Evolutionary conservation across 2,113 vertebrate species (phyloP), one percentile per base, ranked within the genome.

Genomic region (Urocolius indicus): DNA sequence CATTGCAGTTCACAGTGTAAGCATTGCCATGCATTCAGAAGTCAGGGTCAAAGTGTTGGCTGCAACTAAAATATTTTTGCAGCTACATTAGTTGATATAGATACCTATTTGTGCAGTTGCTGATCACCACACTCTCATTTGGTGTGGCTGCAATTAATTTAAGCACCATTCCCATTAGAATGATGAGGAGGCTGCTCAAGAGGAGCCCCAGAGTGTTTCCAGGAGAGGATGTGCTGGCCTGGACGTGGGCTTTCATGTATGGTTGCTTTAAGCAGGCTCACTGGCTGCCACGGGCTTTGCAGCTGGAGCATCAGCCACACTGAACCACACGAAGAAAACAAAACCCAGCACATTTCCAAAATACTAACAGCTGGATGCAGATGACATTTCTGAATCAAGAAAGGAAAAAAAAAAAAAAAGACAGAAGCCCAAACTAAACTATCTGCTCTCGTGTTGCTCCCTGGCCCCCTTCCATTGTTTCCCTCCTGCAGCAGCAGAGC

Each of bases 281-380:
- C 43, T 93, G 79, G 7, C 92, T 93, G 77, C 86, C n/a, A 59
- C 58, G 67, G 78, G 10, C 41, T 83, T 80, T 92, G 77, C 94
- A 96, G 88, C 93, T 94, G 94, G 63, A 93, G 59, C 71, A 62
- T 65, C 84, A 94, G 91, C 66, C 21, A 7, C 34, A 20, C 69
- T 78, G 69, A 95, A 86, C 66, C 73, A 72, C 57, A 67, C 0
- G 7, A 92, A 86, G 76, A 79, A 96, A 92, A 95, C 85, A 93
- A 92, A 94, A 10, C 13, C 62, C 86, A 83, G 52, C 84, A 83
- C 74, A 75, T 94, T 89, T 92, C 94, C 95, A 81, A 43, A 92
- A 61, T 89, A 66, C 82, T n/a, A 13, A 84, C 97, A 97, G 95
- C 97, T 96, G 96, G 85, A 48, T 89, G 90, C 96, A 97, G 90